Conservation (phyloP, 2,888 invertebrate genomes). For the Trachelus stipa region DNA sequence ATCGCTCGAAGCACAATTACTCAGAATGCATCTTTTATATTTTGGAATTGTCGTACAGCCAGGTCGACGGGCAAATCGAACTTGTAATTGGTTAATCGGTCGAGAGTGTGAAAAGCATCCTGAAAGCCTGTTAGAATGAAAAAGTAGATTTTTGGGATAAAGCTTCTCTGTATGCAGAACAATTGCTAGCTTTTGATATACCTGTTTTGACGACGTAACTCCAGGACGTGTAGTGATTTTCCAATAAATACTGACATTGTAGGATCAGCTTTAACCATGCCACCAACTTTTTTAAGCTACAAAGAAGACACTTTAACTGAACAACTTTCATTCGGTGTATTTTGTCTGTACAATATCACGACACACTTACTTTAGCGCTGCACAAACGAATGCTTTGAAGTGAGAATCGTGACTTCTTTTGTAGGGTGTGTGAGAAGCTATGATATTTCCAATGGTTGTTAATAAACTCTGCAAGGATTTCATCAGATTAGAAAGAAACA, state of each 20-base stretch:
- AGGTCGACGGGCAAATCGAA: slow-evolving; percentile 97
- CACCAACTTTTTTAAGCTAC: slow-evolving; percentile 88
- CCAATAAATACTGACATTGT: slow-evolving; percentile 83
- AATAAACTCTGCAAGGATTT: slow-evolving; percentile 77
- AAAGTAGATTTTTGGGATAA: neutral
- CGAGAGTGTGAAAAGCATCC: slow-evolving; percentile 91
- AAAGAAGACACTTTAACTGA: slow-evolving; percentile 12
- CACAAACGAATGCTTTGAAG: slow-evolving; percentile 98
- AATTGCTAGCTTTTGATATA: slow-evolving; percentile 53
- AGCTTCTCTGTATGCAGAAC: neutral
- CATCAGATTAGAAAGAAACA: neutral
- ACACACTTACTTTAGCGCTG: slow-evolving; percentile 88
- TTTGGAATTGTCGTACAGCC: slow-evolving; percentile 95
- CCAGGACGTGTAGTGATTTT: slow-evolving; percentile 87
- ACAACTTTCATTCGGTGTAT: neutral
- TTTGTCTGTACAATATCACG: neutral
- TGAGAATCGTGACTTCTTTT: slow-evolving; percentile 96
- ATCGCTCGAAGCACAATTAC: neutral
- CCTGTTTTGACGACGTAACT: slow-evolving; percentile 96
- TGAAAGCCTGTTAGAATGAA: slow-evolving; percentile 80
- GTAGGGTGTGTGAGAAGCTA: slow-evolving; percentile 90
- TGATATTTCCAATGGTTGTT: slow-evolving; percentile 91
- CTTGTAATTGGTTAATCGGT: slow-evolving; percentile 84
- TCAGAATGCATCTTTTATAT: slow-evolving; percentile 88
- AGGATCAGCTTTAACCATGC: slow-evolving; percentile 95